phyloP scores from a whole-genome alignment of 2,113 vertebrate genomes.

The Tragelaphus imberbis region DNA sequence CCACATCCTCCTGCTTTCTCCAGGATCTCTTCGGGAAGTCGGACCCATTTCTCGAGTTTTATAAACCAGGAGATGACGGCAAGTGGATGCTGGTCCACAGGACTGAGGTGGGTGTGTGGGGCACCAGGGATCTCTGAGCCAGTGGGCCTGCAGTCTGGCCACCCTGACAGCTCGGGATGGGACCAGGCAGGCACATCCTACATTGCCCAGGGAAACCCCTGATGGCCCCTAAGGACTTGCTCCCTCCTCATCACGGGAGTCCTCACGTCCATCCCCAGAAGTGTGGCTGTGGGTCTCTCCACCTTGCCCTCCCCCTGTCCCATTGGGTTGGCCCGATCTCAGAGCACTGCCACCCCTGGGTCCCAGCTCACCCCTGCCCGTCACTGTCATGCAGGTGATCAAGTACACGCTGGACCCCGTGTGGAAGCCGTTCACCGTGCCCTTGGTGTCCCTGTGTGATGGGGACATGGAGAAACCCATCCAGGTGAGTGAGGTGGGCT shows the following conservation, averaged over 20 bases:
- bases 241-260: not conserved
- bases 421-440: constrained; percentile 96
- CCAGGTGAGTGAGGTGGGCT: constrained; percentile 83
- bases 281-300: not conserved
- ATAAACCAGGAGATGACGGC: constrained; percentile 93
- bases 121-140: not conserved
- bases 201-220: accelerated
- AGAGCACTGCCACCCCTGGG: not conserved
- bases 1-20: not conserved
- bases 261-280: not conserved
- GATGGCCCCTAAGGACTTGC: not conserved
- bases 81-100: constrained; percentile 99
- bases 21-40: constrained; percentile 99
- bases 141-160: not conserved
- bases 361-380: not conserved
- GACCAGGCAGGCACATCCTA: not conserved
- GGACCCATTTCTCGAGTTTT: constrained; percentile 96
- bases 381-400: constrained; percentile 85
- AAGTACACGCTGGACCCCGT: constrained; percentile 96
- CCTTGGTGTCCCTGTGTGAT: constrained; percentile 94
- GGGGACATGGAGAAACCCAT: constrained; percentile 93
- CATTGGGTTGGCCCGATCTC: not conserved
- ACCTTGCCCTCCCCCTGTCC: not conserved
- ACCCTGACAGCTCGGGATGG: accelerated
- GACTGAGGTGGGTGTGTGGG: constrained; percentile 87